These are phyloP conservation scores for Melinaea menophilus DNA, from an alignment of 2,888 invertebrate species.

Conservation along the genomic window DNA sequence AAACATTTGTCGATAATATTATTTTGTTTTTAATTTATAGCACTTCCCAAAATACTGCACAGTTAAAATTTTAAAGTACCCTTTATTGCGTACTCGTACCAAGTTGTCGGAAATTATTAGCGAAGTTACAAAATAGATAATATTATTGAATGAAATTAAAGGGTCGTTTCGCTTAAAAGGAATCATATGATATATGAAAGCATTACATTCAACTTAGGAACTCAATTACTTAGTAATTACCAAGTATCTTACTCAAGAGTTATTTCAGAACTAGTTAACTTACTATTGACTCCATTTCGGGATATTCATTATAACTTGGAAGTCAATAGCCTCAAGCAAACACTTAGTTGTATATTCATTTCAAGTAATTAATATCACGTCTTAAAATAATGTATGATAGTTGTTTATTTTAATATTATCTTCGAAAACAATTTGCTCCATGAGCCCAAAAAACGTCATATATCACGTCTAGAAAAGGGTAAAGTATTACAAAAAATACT, in stretches of 20 bases:
- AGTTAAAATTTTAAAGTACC: not conserved
- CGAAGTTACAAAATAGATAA: too few species aligned
- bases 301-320: not conserved
- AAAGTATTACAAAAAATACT: too few species aligned
- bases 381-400: too few species aligned
- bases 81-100: not conserved
- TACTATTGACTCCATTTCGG: conserved; percentile 16
- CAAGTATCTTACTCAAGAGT: conserved; percentile 16
- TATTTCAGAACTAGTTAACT: conserved; percentile 20
- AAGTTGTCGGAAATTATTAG: too few species aligned
- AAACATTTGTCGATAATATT: conserved; percentile 19
- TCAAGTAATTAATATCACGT: too few species aligned
- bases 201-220: conserved; percentile 22
- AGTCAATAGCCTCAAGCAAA: not conserved
- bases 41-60: not conserved
- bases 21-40: conserved; percentile 22
- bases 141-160: conserved; percentile 1
- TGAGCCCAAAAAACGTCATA: too few species aligned
- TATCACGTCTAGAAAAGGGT: too few species aligned
- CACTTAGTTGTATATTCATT: too few species aligned
- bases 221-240: conserved; percentile 26
- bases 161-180: not conserved
- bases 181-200: conserved; percentile 16
- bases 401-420: too few species aligned
- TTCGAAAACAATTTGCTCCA: too few species aligned